These are phyloP conservation scores for Cochlearius cochlearius DNA, from an alignment of 2,113 vertebrate species.

Conservation along the genomic window DNA sequence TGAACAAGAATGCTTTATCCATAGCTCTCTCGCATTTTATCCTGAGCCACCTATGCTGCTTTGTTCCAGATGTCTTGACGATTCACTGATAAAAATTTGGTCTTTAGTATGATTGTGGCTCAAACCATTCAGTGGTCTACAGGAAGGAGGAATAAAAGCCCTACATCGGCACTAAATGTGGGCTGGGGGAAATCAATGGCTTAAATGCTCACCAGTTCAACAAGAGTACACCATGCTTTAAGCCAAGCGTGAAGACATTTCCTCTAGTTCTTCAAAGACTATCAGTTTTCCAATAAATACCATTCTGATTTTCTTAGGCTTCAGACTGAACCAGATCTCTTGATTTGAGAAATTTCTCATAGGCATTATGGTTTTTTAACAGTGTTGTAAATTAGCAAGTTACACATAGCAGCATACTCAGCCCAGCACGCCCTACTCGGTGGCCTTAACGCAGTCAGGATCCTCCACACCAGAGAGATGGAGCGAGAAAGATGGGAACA, in stretches of 20 bases:
- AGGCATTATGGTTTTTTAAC: not conserved
- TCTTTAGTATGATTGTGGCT: not conserved
- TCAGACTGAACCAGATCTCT: not conserved
- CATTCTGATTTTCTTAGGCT: not conserved
- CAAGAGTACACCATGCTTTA: not conserved
- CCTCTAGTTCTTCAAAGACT: not conserved
- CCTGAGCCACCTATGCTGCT: not conserved
- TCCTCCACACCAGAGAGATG: not conserved
- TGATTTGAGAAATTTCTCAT: not conserved
- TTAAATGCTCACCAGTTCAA: not conserved
- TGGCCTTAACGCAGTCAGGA: not conserved
- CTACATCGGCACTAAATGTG: not conserved
- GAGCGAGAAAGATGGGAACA: not conserved
- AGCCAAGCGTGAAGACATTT: not conserved
- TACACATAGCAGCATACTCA: not conserved
- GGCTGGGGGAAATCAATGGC: not conserved
- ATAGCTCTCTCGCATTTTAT: not conserved
- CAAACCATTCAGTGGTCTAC: not conserved
- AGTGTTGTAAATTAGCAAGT: not conserved
- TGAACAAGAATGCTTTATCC: not conserved
- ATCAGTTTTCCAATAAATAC: not conserved
- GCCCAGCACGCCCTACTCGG: not conserved
- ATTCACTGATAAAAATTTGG: not conserved
- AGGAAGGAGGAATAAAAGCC: not conserved
- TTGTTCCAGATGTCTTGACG: not conserved